Evolutionary conservation across 2,797 vertebrate species (phyloP), one percentile per base, ranked within the genome.

Genomic region (Poeciliopsis infans): DNA sequence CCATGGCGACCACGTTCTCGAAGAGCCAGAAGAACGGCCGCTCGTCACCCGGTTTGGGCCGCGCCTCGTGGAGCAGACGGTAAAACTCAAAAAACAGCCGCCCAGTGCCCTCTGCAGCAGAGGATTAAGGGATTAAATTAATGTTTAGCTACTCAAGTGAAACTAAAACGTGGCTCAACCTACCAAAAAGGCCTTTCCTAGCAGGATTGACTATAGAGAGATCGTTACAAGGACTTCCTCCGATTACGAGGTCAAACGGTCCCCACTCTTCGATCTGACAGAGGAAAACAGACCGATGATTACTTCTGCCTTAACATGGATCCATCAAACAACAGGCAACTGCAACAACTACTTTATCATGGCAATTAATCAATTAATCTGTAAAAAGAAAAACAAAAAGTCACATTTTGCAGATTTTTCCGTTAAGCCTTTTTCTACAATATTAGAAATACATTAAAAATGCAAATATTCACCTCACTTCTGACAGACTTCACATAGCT

Each of bases 21-120:
- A 99, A 99, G 90, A 99, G 95, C 98, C 98, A 99, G 93, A 98
- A 99, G 93, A 99, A 99, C 0, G 97, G 97, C 3, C 98, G 93
- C 41, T 96, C 96, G 16, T 98, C 97, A 0, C 96, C 97, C 0
- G 94, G 95, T 83, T 97, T 98, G 47, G 98, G 98, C 12, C 96
- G 96, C 0, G 97, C 95, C 0, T 97, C 97, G 51, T 97, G 97
- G 74, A 98, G 95, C 72, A 98, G 95, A 36, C 98, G 97, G 82
- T 98, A 99, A 79, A 98, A 99, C 85, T 99, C 98, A 0, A 99
- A 99, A 92, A 99, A 98, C 79, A 98, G 93, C 2, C 97, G 95
- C 0, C 98, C 98, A 0, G 97, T 98, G 47, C 98, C 97, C 93
- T 98, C 97, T 97, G 79, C 0, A 0, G 25, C 53, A 55, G 23